Evolutionary conservation across 2,797 vertebrate genomes (phyloP), one percentile per base, ranked within the genome.

Genomic region (Manis pentadactyla): DNA sequence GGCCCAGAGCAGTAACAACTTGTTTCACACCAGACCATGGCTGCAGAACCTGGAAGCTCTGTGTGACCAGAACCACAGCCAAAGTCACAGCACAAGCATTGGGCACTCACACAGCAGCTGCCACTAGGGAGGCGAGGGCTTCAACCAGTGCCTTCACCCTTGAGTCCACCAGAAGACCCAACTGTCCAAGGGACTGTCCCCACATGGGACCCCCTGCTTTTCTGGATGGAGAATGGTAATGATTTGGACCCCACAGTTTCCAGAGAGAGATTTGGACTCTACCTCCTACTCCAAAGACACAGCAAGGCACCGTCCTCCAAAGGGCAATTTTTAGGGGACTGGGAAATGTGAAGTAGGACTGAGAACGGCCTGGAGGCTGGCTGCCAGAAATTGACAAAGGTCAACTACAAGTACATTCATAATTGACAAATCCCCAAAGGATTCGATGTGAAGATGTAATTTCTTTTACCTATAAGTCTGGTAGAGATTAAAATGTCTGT

Each of bases 131-230:
- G 10, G 7, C 39, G 55, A 61, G 42, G 73, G 42, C 46, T 14
- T 39, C 53, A 31, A 39, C 18, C 2, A 10, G 6, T 1, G 3
- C 4, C 10, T 17, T 77, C 0, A 0, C 39, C 42, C 2, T 5
- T 71, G 59, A 34, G 51, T 9, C 15, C 73, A 29, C 7, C 4
- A 11, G 23, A 64, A 3, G 15, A 4, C 37, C 39, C 2, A 12
- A 29, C 14, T 63, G 63, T 10, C 55, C 59, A 37, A 69, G 15
- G 46, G 23, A 29, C 23, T 27, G 37, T 81, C 23, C n/a, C 21
- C 2, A n/a, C 53, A 27, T 3, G 25, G 29, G 13, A 7, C 13
- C 11, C 25, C 31, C 46, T 7, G 8, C 31, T 85, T 75, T 59
- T 29, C 25, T 53, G 15, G 17, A 21, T 59, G 27, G 7, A 4